Base-by-base conservation (phyloP, 2,888 invertebrate genomes). In the Clusia tigrina region DNA sequence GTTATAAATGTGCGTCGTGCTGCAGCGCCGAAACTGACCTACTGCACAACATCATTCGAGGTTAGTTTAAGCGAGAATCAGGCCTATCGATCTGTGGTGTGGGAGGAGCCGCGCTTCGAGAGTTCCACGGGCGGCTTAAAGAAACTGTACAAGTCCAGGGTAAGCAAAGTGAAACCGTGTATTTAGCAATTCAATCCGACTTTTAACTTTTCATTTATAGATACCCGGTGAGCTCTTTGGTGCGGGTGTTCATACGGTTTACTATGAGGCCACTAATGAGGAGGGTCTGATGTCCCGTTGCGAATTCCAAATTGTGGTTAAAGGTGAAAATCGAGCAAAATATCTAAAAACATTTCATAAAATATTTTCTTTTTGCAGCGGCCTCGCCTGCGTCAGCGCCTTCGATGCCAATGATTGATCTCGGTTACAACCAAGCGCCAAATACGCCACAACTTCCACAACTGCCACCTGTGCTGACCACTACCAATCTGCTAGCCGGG, bases 51-150 rank as follows among this genome's bases (percentile, higher is more conserved):
- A 51, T 87, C 89, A 5, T 87, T 90, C 71, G 87, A 88, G 67
- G 86, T 88, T 23, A 80, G 84, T 18, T 77, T 90, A 56, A 81
- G 83, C 53, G 83, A 84, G 15, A 86, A 87, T 51, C 88, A 89
- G 76, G 81, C 81, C 1, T 85, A 85, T 58, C 85, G 87, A 24
- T 83, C 86, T 48, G 85, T 90, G 52, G 84, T 85, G 68, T 91
- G 90, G 90, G 85, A 86, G 48, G 90, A 90, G 71, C 90, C 91
- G 1, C 80, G 84, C 48, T 90, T 90, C 71, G 83, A 82, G 24
- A 88, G 88, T 77, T 88, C 88, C 48, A 54, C 56, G 9, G 74
- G 76, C n/a, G 72, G 62, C 9, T 20, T 66, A 5, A 70, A 70
- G 26, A 54, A 72, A 51, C 62, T 75, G 52, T 88, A 87, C 75